phyloP scores from a whole-genome alignment of 2,888 invertebrate species.

The Epistrophella euchroma region DNA sequence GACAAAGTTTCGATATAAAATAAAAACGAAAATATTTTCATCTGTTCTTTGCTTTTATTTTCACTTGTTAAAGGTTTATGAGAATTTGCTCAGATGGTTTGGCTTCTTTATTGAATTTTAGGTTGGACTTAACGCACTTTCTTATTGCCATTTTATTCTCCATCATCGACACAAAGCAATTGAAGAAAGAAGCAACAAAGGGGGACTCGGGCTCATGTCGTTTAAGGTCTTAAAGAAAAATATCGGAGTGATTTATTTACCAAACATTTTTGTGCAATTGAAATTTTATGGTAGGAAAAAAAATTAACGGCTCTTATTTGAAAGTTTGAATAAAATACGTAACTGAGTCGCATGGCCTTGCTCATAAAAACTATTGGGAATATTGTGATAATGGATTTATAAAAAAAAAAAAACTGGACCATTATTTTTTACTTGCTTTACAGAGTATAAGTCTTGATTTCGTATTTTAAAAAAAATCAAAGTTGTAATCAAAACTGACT shows the following conservation, averaged over 20 bases:
- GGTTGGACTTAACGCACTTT: not conserved
- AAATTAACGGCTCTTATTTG: too few species aligned
- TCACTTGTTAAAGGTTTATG: constrained; percentile 46
- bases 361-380: not conserved
- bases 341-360: not conserved
- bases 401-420: too few species aligned
- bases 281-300: constrained; percentile 1
- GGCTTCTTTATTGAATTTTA: not conserved
- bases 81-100: constrained; percentile 28
- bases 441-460: too few species aligned
- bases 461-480: too few species aligned
- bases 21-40: constrained; percentile 23
- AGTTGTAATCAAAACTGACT: too few species aligned
- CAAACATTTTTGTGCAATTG: not conserved
- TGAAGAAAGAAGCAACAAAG: not conserved
- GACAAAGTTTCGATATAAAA: constrained; percentile 56
- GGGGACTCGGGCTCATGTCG: not conserved
- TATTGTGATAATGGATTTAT: too few species aligned
- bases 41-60: constrained; percentile 41
- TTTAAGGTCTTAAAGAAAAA: not conserved
- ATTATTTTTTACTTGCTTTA: too few species aligned
- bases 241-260: constrained; percentile 9
- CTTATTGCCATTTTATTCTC: constrained; percentile 5
- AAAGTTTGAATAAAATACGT: not conserved
- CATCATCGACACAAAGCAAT: constrained; percentile 1